These are phyloP conservation scores for Aradophagus sp. DNA, from an alignment of 1,140 invertebrate genomes.

Conservation along the genomic window DNA sequence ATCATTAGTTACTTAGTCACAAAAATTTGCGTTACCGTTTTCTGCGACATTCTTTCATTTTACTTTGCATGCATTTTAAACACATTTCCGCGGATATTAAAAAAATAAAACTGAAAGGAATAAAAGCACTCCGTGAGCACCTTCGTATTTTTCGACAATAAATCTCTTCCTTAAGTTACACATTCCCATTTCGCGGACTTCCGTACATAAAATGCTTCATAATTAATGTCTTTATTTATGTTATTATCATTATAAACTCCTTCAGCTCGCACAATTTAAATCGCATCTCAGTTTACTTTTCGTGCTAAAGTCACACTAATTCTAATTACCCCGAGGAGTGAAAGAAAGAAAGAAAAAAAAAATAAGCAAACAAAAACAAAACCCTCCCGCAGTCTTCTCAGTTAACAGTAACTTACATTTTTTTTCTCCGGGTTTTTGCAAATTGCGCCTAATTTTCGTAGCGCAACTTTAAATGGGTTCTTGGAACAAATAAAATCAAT, in stretches of 20 bases:
- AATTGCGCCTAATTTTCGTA: too few species aligned
- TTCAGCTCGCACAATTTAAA: conserved; percentile 27
- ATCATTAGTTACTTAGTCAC: too few species aligned
- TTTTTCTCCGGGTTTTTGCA: too few species aligned
- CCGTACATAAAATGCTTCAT: conserved; percentile 29
- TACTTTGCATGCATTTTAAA: neutral
- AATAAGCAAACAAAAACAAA: too few species aligned
- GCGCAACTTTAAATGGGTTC: too few species aligned
- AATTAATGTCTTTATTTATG: conserved; percentile 47
- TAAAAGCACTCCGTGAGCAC: conserved; percentile 7
- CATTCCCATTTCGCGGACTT: conserved; percentile 20
- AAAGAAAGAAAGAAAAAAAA: conserved; percentile 24
- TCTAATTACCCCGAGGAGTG: conserved; percentile 39
- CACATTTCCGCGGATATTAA: neutral
- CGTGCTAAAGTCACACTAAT: conserved; percentile 35
- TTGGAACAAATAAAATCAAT: too few species aligned
- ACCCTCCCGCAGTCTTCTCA: neutral
- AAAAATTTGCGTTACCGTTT: too few species aligned
- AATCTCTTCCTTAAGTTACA: conserved; percentile 23
- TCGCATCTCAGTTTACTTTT: conserved; percentile 39
- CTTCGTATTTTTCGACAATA: conserved; percentile 19
- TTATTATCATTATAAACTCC: conserved; percentile 41
- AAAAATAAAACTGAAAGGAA: too few species aligned
- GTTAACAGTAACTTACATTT: conserved; percentile 17
- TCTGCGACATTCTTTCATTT: too few species aligned